These are phyloP conservation scores for Thymelicus lineola DNA, from an alignment of 2,888 invertebrate species.

Conservation along the genomic window DNA sequence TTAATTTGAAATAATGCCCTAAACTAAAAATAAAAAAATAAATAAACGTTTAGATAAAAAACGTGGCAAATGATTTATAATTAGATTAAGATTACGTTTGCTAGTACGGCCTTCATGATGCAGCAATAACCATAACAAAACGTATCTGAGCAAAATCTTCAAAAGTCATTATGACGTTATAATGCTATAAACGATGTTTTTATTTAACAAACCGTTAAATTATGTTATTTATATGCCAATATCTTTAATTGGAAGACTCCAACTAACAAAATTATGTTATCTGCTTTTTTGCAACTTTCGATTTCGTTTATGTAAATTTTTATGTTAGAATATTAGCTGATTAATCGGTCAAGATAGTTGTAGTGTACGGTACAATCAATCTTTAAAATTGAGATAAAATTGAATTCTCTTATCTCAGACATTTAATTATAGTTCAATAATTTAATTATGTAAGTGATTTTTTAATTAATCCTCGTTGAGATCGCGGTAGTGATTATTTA, in stretches of 20 bases:
- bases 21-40: too few relatives aligned
- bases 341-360: conserved; percentile 18
- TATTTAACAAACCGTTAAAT: conserved; percentile 6
- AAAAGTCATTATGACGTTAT: neutral
- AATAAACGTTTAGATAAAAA: too few relatives aligned
- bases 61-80: too few relatives aligned
- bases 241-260: conserved; percentile 9
- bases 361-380: conserved; percentile 7
- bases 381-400: neutral
- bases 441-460: too few relatives aligned
- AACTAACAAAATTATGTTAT: conserved; percentile 24
- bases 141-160: neutral
- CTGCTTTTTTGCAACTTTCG: conserved; percentile 26
- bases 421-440: too few relatives aligned
- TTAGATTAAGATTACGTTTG: too few relatives aligned
- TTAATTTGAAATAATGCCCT: too few relatives aligned
- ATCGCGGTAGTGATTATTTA: too few relatives aligned
- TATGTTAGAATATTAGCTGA: conserved; percentile 17
- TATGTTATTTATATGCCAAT: conserved; percentile 11
- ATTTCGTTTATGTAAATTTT: conserved; percentile 29
- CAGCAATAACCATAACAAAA: neutral
- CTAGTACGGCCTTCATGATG: too few relatives aligned
- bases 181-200: neutral
- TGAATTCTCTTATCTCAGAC: too few relatives aligned
- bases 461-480: too few relatives aligned